Conservation (phyloP, 2,113 vertebrate genomes). For the Balaenoptera acutorostrata region DNA sequence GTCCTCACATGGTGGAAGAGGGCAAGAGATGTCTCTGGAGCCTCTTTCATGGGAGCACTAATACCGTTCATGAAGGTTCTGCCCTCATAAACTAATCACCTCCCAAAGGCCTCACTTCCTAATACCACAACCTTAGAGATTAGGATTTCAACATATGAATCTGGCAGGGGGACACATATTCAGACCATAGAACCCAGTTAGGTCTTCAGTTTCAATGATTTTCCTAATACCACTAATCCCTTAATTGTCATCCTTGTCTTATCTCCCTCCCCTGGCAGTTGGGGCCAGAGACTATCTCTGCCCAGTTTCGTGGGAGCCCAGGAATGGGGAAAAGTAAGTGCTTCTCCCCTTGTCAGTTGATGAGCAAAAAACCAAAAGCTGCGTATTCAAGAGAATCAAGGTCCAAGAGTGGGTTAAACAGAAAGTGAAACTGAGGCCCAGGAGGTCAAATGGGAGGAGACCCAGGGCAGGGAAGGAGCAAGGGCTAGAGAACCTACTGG, state of each 20-base stretch:
- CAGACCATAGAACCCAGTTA: neutral
- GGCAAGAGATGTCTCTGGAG: neutral
- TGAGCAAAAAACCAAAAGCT: neutral
- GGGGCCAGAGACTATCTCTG: neutral
- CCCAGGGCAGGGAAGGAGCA: neutral
- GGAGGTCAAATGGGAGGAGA: neutral
- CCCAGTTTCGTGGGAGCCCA: neutral
- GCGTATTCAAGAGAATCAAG: neutral
- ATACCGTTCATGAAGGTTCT: neutral
- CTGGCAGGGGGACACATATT: neutral
- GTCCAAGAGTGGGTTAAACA: neutral
- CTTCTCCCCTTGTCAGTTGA: neutral
- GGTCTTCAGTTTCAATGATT: neutral
- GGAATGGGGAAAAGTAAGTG: neutral
- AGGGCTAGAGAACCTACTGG: neutral
- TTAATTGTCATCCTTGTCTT: neutral
- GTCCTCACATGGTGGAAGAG: neutral
- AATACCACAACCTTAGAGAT: neutral
- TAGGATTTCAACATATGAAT: neutral
- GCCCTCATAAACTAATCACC: neutral
- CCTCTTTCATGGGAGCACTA: neutral
- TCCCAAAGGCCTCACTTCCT: neutral
- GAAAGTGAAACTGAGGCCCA: neutral
- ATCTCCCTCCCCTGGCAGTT: neutral
- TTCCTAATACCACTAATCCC: neutral